phyloP scores from a whole-genome alignment of 2,113 vertebrate genomes.

The Danio rerio region DNA sequence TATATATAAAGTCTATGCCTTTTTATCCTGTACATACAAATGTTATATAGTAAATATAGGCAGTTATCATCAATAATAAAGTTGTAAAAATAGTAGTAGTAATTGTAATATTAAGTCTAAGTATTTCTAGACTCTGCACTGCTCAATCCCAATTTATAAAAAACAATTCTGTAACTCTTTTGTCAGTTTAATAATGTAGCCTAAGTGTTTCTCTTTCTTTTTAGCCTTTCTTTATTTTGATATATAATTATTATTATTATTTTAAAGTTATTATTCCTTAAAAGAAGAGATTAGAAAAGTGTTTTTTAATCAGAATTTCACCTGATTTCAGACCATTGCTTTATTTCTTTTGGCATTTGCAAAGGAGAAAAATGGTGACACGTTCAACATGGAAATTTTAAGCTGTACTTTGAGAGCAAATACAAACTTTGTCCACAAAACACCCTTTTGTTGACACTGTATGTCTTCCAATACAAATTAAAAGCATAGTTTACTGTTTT shows the following conservation, averaged over 20 bases:
- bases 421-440: neutral
- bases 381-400: neutral
- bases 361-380: neutral
- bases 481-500: neutral
- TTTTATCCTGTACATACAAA: too few relatives aligned
- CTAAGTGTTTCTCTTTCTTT: neutral
- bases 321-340: neutral
- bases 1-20: too few relatives aligned
- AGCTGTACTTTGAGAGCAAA: constrained; percentile 22
- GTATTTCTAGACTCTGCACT: neutral
- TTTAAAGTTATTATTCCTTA: too few relatives aligned
- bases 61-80: too few relatives aligned
- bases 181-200: neutral
- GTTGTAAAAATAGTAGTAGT: too few relatives aligned
- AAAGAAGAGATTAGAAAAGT: too few relatives aligned
- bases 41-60: too few relatives aligned
- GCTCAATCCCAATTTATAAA: too few relatives aligned
- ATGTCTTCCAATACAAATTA: constrained; percentile 5
- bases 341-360: constrained; percentile 5
- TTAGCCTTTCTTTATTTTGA: too few relatives aligned
- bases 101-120: too few relatives aligned
- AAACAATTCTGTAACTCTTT: too few relatives aligned
- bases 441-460: neutral
- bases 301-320: too few relatives aligned
- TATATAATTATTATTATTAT: neutral